Percentiles rank a stretch among this genome's conserved stretches.
These are phyloP conservation scores for Mormoops blainvillei DNA, from an alignment of 2,113 vertebrate genomes.

Conservation along the genomic window DNA sequence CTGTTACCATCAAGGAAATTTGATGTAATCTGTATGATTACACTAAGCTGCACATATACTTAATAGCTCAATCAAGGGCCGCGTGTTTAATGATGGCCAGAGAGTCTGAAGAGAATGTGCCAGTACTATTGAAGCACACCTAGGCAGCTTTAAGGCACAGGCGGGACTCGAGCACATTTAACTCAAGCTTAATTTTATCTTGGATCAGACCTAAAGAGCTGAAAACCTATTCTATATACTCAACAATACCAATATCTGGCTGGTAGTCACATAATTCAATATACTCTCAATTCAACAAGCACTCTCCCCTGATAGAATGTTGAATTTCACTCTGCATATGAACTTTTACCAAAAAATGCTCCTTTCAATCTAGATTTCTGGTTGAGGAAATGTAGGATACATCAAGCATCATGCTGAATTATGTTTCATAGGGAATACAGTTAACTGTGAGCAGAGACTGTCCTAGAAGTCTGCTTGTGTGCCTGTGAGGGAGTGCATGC, in stretches of 20 bases:
- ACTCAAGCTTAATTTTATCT: background rate
- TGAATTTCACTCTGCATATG: conserved; percentile 1
- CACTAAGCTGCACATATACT: background rate
- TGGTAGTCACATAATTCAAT: background rate
- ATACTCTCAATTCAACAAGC: background rate
- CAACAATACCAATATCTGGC: background rate
- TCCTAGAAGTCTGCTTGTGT: background rate
- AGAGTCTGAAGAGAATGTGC: background rate
- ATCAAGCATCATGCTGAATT: background rate
- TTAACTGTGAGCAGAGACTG: background rate
- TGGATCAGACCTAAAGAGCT: background rate
- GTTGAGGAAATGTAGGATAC: background rate
- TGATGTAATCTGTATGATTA: background rate
- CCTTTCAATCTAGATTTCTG: background rate
- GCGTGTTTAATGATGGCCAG: background rate
- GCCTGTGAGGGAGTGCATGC: too few relatives aligned
- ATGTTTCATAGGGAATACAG: background rate
- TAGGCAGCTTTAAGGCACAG: background rate
- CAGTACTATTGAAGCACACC: background rate
- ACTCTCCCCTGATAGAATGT: background rate
- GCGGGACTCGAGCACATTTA: background rate
- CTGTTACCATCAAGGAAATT: background rate
- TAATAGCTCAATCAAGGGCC: background rate
- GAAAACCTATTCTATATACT: background rate
- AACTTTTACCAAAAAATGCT: background rate